Percentiles rank a stretch among this genome's conserved stretches.
These are phyloP conservation scores for Salvelinus sp. DNA, from an alignment of 2,113 vertebrate species.

Conservation along the genomic window DNA sequence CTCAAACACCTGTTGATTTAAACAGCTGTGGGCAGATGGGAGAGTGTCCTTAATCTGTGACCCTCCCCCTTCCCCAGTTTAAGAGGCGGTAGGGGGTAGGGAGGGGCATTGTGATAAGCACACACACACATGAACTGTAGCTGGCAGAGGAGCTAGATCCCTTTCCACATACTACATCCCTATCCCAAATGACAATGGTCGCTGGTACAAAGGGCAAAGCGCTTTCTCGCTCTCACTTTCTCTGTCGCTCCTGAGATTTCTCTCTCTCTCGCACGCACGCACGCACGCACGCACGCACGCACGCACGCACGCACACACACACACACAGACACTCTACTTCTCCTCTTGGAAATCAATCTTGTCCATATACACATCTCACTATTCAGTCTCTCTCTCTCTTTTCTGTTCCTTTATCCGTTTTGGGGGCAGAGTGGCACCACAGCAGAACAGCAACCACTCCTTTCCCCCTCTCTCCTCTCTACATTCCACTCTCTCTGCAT, in stretches of 20 bases:
- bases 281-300: too few relatives aligned
- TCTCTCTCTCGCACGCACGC: too few relatives aligned
- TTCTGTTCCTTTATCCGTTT: conserved; percentile 45
- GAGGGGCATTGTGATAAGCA: conserved; percentile 21
- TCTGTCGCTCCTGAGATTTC: conserved; percentile 19
- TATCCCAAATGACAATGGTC: conserved; percentile 33
- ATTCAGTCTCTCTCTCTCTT: conserved; percentile 14
- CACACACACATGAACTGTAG: too few relatives aligned
- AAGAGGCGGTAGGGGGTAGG: neutral
- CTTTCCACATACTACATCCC: conserved; percentile 32
- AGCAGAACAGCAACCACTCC: conserved; percentile 17
- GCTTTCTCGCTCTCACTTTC: conserved; percentile 29
- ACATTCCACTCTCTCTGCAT: too few relatives aligned
- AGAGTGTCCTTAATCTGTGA: neutral
- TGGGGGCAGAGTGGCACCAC: conserved; percentile 44
- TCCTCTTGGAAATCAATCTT: conserved; percentile 27
- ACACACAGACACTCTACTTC: conserved; percentile 2
- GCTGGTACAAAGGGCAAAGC: conserved; percentile 49
- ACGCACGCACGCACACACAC: too few relatives aligned
- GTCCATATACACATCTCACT: neutral
- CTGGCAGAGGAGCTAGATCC: too few relatives aligned
- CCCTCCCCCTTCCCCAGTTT: conserved; percentile 9
- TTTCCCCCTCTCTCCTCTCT: conserved; percentile 26
- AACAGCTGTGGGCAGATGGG: conserved; percentile 35
- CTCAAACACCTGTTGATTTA: conserved; percentile 33